Conservation (phyloP, 1,140 invertebrate genomes). For the Colletes latitarsis region DNA sequence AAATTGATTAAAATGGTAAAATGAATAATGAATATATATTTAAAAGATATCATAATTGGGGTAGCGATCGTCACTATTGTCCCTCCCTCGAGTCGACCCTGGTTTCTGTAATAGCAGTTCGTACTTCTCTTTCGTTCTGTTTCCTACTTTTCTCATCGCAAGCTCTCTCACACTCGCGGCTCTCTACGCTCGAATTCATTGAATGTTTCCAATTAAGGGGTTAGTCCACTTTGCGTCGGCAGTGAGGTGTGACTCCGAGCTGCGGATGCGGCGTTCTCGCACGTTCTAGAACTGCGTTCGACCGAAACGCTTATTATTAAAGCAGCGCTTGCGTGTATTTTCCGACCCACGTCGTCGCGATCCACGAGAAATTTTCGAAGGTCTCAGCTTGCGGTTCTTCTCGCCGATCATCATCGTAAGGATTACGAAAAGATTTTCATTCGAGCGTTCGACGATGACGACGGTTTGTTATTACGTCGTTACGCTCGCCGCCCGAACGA, state of each 20-base stretch:
- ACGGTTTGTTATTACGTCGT: conserved; percentile 22
- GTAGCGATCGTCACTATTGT: too few species aligned
- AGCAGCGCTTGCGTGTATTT: conserved; percentile 21
- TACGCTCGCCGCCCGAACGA: neutral
- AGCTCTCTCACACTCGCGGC: conserved; percentile 16
- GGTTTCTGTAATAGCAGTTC: conserved; percentile 37
- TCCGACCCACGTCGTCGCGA: neutral
- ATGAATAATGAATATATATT: too few species aligned
- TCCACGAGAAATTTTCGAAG: neutral
- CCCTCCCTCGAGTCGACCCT: neutral
- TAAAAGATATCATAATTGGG: too few species aligned
- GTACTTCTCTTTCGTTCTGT: conserved; percentile 18
- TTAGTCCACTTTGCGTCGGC: conserved; percentile 67
- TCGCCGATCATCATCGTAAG: neutral
- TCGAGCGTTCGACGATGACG: neutral
- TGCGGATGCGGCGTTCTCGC: conserved; percentile 60
- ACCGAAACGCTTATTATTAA: conserved; percentile 61
- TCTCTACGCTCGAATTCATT: conserved; percentile 62
- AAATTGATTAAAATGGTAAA: too few species aligned
- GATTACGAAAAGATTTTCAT: neutral
- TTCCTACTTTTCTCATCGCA: conserved; percentile 20
- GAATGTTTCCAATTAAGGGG: conserved; percentile 66
- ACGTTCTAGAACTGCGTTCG: conserved; percentile 66
- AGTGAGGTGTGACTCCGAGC: conserved; percentile 64
- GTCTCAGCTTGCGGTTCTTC: neutral